These are phyloP conservation scores for Hydrotaea cyrtoneurina DNA, from an alignment of 2,888 invertebrate species.

Conservation along the genomic window DNA sequence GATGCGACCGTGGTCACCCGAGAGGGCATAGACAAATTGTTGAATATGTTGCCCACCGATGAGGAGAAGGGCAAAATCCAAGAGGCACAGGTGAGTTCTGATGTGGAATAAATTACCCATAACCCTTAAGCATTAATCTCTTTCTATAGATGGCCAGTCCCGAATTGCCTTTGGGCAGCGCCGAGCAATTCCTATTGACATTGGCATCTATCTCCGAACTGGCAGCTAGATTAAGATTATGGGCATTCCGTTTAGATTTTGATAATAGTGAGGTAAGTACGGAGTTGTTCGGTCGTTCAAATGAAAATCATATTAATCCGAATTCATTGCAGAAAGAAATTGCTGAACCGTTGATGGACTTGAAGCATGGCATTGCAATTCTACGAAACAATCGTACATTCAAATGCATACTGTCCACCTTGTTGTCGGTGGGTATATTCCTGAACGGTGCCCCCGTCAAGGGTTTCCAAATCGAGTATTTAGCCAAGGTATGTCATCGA, in stretches of 20 bases:
- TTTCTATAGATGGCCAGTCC: conserved; percentile 77
- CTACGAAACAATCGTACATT: conserved; percentile 96
- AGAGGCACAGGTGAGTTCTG: conserved; percentile 88
- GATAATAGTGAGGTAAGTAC: conserved; percentile 93
- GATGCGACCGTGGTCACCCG: conserved; percentile 98
- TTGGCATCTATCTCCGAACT: conserved; percentile 97
- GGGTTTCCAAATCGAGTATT: conserved; percentile 98
- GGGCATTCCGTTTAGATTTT: conserved; percentile 99
- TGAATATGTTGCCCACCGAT: conserved; percentile 98
- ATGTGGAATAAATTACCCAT: too few species aligned
- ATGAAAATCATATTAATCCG: neutral
- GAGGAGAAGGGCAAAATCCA: conserved; percentile 98
- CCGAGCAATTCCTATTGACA: conserved; percentile 98
- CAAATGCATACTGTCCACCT: conserved; percentile 94
- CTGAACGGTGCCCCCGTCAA: conserved; percentile 95
- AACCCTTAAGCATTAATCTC: too few species aligned
- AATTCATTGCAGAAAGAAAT: conserved; percentile 88
- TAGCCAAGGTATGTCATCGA: conserved; percentile 88
- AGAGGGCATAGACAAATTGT: conserved; percentile 98
- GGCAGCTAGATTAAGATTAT: conserved; percentile 94
- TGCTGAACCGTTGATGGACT: conserved; percentile 98
- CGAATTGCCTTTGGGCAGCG: conserved; percentile 87
- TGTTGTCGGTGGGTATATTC: conserved; percentile 97
- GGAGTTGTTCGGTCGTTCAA: neutral
- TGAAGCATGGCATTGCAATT: conserved; percentile 97